Evolutionary conservation across 2,888 invertebrate species (phyloP).

Genomic region (Trissolcus brochymenae): DNA sequence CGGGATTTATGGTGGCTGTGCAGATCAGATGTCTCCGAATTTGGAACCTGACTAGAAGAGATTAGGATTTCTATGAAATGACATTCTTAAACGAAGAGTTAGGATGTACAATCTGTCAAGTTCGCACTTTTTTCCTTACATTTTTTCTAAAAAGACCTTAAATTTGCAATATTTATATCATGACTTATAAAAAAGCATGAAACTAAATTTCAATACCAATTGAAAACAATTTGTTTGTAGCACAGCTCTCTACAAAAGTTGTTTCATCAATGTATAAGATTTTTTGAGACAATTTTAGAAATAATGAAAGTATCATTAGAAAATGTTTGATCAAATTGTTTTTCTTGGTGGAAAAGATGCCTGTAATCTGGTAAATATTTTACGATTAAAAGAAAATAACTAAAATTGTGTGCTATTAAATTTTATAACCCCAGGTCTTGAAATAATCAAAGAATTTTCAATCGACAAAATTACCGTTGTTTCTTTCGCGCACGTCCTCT

Average conservation of each 20-base stretch:
- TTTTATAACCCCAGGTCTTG: constrained; percentile 33
- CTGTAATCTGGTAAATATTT: too few relatives aligned
- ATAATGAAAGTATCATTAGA: too few relatives aligned
- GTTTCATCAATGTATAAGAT: not conserved
- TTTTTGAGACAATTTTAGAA: too few relatives aligned
- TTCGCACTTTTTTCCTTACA: too few relatives aligned
- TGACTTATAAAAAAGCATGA: too few relatives aligned
- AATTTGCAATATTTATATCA: too few relatives aligned
- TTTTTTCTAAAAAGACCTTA: too few relatives aligned
- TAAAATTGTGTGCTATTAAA: constrained; percentile 29
- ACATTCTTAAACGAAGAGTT: not conserved
- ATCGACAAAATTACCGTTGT: constrained; percentile 43
- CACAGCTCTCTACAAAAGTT: not conserved
- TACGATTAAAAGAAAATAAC: not conserved
- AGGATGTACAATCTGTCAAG: not conserved
- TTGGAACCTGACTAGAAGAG: not conserved
- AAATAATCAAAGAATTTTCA: constrained; percentile 43
- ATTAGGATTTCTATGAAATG: not conserved
- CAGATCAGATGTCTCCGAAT: not conserved
- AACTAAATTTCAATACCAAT: too few relatives aligned
- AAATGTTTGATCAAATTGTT: too few relatives aligned
- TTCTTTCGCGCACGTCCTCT: constrained; percentile 29
- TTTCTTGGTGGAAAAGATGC: too few relatives aligned
- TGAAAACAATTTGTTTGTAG: too few relatives aligned
- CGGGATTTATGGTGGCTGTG: constrained; percentile 20